These are phyloP conservation scores for Aplocera efformata DNA, from an alignment of 2,888 invertebrate species.

Conservation along the genomic window DNA sequence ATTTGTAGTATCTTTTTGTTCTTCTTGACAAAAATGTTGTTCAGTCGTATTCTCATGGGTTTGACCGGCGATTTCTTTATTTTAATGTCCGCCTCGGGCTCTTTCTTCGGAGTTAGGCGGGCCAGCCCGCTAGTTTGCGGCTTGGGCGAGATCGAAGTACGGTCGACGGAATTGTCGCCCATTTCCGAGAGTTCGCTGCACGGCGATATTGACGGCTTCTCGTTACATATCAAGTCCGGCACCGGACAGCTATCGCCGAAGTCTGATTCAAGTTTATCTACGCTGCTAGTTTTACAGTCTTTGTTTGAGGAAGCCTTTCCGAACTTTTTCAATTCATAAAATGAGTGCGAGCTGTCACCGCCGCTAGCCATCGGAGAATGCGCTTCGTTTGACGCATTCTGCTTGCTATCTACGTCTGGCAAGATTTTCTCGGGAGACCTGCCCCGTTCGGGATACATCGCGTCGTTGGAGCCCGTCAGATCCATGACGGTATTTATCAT, in stretches of 20 bases:
- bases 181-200: slow-evolving; percentile 73
- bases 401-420: slow-evolving; percentile 66
- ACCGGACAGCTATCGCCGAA: slow-evolving; percentile 70
- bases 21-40: slow-evolving; percentile 70
- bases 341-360: slow-evolving; percentile 56
- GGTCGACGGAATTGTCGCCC: slow-evolving; percentile 66
- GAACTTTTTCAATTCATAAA: slow-evolving; percentile 71
- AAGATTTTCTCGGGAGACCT: slow-evolving; percentile 64
- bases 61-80: slow-evolving; percentile 46
- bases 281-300: slow-evolving; percentile 47
- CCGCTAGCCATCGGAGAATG: slow-evolving; percentile 45
- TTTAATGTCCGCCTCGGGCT: slow-evolving; percentile 31
- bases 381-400: slow-evolving; percentile 42
- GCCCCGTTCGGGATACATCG: slow-evolving; percentile 42
- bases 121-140: slow-evolving; percentile 31
- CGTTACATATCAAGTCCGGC: slow-evolving; percentile 75
- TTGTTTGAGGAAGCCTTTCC: slow-evolving; percentile 57
- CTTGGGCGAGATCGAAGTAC: slow-evolving; percentile 47
- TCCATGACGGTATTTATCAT: slow-evolving; percentile 72
- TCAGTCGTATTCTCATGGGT: slow-evolving; percentile 54
- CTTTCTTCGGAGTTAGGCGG: slow-evolving; percentile 8
- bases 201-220: slow-evolving; percentile 74
- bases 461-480: slow-evolving; percentile 60
- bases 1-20: slow-evolving; percentile 70
- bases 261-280: slow-evolving; percentile 63